These are phyloP conservation scores for Trigoniulus corallinus DNA, from an alignment of 1,140 invertebrate species.

Conservation along the genomic window DNA sequence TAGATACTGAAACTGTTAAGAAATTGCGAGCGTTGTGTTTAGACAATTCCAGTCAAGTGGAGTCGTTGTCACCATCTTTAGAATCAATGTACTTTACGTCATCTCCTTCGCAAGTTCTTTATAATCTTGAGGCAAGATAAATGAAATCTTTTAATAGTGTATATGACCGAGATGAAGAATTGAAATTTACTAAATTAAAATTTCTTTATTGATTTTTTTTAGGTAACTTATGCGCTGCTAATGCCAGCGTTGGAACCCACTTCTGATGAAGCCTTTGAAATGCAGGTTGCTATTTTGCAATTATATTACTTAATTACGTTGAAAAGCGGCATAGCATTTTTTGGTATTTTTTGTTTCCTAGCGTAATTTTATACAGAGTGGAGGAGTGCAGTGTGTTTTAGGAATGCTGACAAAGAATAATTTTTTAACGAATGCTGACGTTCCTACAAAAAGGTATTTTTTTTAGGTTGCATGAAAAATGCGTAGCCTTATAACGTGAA, in stretches of 20 bases:
- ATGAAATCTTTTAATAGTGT: background rate
- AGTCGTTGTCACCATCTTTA: slow-evolving; percentile 31
- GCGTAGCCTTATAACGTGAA: background rate
- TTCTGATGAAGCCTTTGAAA: slow-evolving; percentile 63
- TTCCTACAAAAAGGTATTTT: slow-evolving; percentile 48
- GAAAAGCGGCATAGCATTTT: background rate
- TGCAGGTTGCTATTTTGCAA: slow-evolving; percentile 37
- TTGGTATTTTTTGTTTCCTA: slow-evolving; percentile 15
- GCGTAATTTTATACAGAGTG: slow-evolving; percentile 69
- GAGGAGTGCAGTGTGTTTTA: slow-evolving; percentile 57
- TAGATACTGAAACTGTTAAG: slow-evolving; percentile 41
- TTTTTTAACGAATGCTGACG: slow-evolving; percentile 64
- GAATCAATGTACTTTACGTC: slow-evolving; percentile 55
- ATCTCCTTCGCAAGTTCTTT: slow-evolving; percentile 58
- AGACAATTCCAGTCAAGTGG: slow-evolving; percentile 21
- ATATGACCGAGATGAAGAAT: slow-evolving; percentile 3
- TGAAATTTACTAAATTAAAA: slow-evolving; percentile 1
- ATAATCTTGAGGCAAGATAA: slow-evolving; percentile 41
- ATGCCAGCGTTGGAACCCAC: slow-evolving; percentile 76
- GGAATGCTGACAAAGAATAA: slow-evolving; percentile 76
- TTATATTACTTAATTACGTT: background rate
- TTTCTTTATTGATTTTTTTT: slow-evolving; percentile 13
- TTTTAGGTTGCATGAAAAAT: background rate
- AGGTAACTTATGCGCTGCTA: slow-evolving; percentile 77
- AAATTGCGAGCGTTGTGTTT: slow-evolving; percentile 37